Evolutionary conservation across 1,140 invertebrate species (phyloP).

Genomic region (Aphis craccivora): DNA sequence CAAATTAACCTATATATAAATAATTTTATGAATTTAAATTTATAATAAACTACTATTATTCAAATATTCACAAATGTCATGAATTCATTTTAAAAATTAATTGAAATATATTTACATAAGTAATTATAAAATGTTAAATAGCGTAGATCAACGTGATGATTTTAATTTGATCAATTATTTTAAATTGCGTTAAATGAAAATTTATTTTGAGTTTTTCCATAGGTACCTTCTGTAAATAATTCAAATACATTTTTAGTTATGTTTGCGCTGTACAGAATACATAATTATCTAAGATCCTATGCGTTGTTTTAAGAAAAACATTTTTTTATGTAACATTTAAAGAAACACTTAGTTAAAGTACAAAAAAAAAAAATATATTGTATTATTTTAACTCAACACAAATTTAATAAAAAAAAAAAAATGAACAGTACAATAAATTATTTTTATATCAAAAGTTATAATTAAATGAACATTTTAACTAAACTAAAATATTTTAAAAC

Average conservation of each 20-base stretch:
- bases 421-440: neutral
- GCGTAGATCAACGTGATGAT: neutral
- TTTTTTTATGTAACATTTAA: neutral
- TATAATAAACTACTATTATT: neutral
- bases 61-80: neutral
- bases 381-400: neutral
- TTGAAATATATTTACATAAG: neutral
- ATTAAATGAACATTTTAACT: neutral
- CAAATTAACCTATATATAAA: neutral
- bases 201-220: neutral
- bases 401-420: neutral
- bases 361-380: neutral
- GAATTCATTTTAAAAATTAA: neutral
- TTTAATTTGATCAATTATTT: constrained; percentile 5
- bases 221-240: neutral
- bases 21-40: neutral
- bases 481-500: constrained; percentile 15
- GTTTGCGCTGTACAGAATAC: neutral
- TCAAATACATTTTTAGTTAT: neutral
- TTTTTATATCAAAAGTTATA: neutral
- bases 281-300: neutral
- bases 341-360: neutral
- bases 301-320: neutral
- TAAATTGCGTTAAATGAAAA: neutral
- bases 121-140: constrained; percentile 13